Conservation (phyloP, 1,140 invertebrate species). For the Penaeus indicus region DNA sequence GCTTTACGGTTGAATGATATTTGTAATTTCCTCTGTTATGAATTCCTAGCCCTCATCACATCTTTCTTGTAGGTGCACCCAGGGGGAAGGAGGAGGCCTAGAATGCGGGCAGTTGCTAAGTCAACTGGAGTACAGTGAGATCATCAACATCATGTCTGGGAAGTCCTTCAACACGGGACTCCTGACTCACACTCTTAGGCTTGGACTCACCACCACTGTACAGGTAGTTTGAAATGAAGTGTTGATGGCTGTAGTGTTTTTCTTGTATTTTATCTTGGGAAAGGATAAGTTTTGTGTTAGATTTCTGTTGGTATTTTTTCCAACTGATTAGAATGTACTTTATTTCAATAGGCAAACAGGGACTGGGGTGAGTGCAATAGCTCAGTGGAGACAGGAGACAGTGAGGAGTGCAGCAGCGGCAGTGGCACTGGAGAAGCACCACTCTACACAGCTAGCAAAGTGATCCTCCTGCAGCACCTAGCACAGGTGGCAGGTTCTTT, state of each 20-base stretch:
- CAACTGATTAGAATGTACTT: not conserved
- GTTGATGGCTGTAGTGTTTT: not conserved
- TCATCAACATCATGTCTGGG: slow-evolving; percentile 60
- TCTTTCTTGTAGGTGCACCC: slow-evolving; percentile 50
- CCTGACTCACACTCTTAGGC: slow-evolving; percentile 55
- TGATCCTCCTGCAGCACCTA: slow-evolving; percentile 75
- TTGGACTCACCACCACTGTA: slow-evolving; percentile 50
- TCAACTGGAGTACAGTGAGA: slow-evolving; percentile 58
- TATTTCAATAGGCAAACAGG: slow-evolving; percentile 39
- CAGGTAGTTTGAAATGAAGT: slow-evolving; percentile 43
- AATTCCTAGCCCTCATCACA: not conserved
- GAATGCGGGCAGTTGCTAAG: slow-evolving; percentile 58
- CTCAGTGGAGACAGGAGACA: slow-evolving; percentile 54
- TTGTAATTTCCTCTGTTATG: not conserved
- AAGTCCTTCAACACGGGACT: slow-evolving; percentile 57
- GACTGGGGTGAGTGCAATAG: slow-evolving; percentile 58
- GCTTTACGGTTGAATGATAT: not conserved
- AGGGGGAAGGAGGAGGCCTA: slow-evolving; percentile 53
- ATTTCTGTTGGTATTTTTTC: not conserved
- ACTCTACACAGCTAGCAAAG: slow-evolving; percentile 74
- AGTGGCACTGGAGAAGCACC: slow-evolving; percentile 69
- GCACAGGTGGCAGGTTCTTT: slow-evolving; percentile 74
- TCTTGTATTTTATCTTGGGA: too few species aligned
- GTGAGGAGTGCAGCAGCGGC: slow-evolving; percentile 59
- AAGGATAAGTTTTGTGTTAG: too few species aligned